Evolutionary conservation across 2,797 vertebrate genomes (phyloP).

Genomic region (Falco concolor): DNA sequence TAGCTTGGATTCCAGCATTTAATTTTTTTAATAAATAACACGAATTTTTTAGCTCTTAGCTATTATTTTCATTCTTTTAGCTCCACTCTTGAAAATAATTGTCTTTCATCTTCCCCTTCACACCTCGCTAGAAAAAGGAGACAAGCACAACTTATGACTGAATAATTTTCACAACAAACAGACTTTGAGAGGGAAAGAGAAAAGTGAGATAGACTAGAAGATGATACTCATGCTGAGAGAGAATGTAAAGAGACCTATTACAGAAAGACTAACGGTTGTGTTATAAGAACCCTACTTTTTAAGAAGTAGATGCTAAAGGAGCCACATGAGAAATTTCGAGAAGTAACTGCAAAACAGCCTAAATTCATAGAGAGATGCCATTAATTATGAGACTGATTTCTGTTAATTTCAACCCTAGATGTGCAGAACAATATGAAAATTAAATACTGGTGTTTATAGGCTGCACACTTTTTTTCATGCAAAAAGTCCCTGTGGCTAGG

Average conservation of each 20-base stretch:
- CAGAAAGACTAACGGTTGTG: not conserved
- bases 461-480: not conserved
- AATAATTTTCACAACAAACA: conserved; percentile 17
- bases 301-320: not conserved
- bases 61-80: conserved; percentile 15
- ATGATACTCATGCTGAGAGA: not conserved
- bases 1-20: not conserved
- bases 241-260: not conserved
- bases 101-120: not conserved
- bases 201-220: not conserved
- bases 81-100: conserved; percentile 11
- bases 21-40: not conserved
- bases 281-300: not conserved
- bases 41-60: not conserved
- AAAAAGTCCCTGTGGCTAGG: not conserved
- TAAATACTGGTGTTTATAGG: not conserved
- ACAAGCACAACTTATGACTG: not conserved
- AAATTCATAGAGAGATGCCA: not conserved
- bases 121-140: not conserved
- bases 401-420: not conserved
- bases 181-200: not conserved
- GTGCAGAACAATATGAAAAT: not conserved
- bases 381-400: not conserved
- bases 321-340: not conserved
- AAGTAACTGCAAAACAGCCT: not conserved